Evolutionary conservation across 2,797 vertebrate species (phyloP).

Genomic region (Chelon auratus): DNA sequence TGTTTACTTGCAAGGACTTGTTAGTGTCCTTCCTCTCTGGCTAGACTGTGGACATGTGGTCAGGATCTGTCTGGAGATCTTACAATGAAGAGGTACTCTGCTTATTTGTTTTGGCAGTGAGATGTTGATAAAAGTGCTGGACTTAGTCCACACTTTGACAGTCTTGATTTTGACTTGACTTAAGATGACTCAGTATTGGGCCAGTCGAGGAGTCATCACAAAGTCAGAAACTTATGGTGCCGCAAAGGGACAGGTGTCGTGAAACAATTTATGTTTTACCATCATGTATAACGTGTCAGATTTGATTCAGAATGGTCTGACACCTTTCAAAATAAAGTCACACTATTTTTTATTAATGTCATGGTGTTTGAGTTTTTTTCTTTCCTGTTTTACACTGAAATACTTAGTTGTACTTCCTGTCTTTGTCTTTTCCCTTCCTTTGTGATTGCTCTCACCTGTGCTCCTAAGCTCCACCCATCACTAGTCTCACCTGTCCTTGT

Average conservation of each 20-base stretch:
- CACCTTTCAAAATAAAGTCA: no score
- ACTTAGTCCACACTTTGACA: not conserved
- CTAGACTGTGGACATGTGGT: slow-evolving; percentile 13
- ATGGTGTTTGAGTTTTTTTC: no score
- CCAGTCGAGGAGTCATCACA: not conserved
- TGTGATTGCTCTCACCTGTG: no score
- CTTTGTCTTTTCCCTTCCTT: no score
- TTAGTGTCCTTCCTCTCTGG: slow-evolving; percentile 20
- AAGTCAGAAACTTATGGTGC: not conserved
- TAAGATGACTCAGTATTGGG: not conserved
- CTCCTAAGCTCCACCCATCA: no score
- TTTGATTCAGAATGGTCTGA: no score
- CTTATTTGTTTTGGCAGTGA: not conserved
- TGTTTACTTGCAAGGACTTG: slow-evolving; percentile 13
- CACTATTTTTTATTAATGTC: not conserved
- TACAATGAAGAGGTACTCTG: slow-evolving; percentile 3
- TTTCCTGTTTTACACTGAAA: no score
- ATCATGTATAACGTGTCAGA: not conserved
- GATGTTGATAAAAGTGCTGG: slow-evolving; percentile 6
- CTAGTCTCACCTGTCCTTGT: no score
- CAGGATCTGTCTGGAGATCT: slow-evolving; percentile 28
- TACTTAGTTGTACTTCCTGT: no score
- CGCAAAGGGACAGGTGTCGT: not conserved
- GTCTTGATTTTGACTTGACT: not conserved
- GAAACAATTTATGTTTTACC: not conserved